Percentiles rank a stretch among this genome's conserved stretches.
phyloP scores from a whole-genome alignment of 1,140 invertebrate species.

The Trinorchestia longiramus region DNA sequence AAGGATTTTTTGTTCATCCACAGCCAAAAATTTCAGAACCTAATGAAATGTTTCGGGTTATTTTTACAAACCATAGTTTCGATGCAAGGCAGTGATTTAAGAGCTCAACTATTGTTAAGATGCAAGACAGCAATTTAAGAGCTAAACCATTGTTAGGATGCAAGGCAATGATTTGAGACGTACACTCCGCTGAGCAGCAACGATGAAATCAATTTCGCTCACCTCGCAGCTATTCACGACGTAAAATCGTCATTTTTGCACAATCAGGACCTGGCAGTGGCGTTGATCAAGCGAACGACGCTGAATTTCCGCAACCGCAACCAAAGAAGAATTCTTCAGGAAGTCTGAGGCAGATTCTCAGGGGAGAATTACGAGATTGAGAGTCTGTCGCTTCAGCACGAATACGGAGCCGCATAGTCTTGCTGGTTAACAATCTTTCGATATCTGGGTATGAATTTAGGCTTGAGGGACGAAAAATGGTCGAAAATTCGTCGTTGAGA shows the following conservation, averaged over 20 bases:
- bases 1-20: neutral
- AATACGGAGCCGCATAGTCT: too few relatives aligned
- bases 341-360: too few relatives aligned
- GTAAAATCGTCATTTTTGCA: neutral
- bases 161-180: neutral
- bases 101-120: too few relatives aligned
- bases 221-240: neutral
- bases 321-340: neutral
- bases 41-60: neutral
- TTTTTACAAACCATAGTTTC: neutral
- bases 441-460: too few relatives aligned
- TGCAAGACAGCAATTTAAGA: too few relatives aligned
- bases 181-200: neutral
- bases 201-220: neutral
- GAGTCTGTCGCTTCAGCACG: too few relatives aligned
- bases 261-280: neutral
- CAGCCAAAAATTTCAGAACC: neutral
- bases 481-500: too few relatives aligned
- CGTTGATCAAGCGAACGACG: neutral
- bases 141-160: too few relatives aligned
- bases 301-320: neutral
- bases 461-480: too few relatives aligned
- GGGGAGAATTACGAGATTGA: too few relatives aligned
- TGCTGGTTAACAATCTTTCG: too few relatives aligned
- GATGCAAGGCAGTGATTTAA: neutral